Evolutionary conservation across 2,113 vertebrate genomes (phyloP).

Genomic region (Chaenogobius annularis): DNA sequence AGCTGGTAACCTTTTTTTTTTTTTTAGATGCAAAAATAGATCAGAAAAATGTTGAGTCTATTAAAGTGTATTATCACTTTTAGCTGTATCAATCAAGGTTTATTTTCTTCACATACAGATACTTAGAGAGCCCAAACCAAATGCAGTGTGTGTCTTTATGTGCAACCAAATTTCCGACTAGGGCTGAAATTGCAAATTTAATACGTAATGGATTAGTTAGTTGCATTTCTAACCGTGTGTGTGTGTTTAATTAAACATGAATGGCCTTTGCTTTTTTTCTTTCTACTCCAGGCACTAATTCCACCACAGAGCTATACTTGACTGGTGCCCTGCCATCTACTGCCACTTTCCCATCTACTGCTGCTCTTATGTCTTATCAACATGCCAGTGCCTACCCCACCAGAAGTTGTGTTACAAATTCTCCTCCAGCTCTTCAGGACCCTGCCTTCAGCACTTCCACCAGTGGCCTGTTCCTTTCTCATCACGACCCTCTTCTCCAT

Average conservation of each 20-base stretch:
- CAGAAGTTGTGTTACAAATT: conserved; percentile 87
- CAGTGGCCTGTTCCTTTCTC: conserved; percentile 86
- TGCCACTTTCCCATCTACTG: conserved; percentile 89
- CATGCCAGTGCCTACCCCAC: conserved; percentile 88
- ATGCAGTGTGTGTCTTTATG: too few species aligned
- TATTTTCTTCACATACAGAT: conserved; percentile 76
- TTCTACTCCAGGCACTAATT: conserved; percentile 85
- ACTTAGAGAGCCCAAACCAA: too few species aligned
- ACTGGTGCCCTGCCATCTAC: conserved; percentile 91
- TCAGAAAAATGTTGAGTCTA: background rate
- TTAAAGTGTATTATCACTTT: background rate
- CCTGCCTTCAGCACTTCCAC: conserved; percentile 83
- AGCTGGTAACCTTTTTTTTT: conserved; percentile 79
- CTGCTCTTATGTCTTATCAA: conserved; percentile 89
- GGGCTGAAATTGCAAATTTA: too few species aligned
- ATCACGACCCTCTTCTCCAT: conserved; percentile 88
- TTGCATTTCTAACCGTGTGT: background rate
- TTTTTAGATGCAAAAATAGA: conserved; percentile 35
- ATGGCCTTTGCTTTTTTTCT: background rate
- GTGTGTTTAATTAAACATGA: background rate
- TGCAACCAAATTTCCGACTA: too few species aligned
- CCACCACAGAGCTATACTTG: conserved; percentile 90
- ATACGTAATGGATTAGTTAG: background rate
- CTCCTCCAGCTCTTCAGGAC: conserved; percentile 89
- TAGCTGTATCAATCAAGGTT: background rate